Evolutionary conservation across 2,888 invertebrate genomes (phyloP), one percentile per base, ranked within the genome.

Genomic region (Stictocephala bisonia): DNA sequence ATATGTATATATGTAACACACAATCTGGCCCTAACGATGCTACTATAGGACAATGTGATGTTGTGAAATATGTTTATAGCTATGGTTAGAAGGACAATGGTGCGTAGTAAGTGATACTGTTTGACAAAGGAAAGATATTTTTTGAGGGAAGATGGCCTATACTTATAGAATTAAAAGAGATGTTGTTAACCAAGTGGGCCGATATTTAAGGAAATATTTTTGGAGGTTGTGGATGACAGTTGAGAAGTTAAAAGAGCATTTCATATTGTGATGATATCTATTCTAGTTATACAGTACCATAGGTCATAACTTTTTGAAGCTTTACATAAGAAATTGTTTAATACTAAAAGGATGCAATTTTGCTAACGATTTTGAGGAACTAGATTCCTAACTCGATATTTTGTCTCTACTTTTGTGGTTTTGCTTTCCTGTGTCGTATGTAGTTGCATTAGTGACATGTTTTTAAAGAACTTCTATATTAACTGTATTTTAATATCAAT

Each of bases 181-280:
- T 58, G 58, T 58, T 58, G 53, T 53, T 53, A 29, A 60, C 4
- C n/a, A 60, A 60, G 60, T 40, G 60, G 60, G 60, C 60, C 60
- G 60, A 60, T 60, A 60, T 40, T 40, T 70, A 41, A 70, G 70
- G 56, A 70, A 70, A 53, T 70, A 70, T 70, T 70, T 70, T 70
- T 70, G 58, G 68, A 68, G 73, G 73, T 73, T 68, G 68, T 73
- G 73, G 73, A 68, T 73, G 35, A 68, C 68, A 40, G 40, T 70
- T 70, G 41, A 53, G 56, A 56, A 53, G 56, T 56, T 70, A 70
- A n/a, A 70, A 56, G 56, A 70, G 56, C 70, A 73, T 73, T 72
- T 72, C 72, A 72, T 72, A 72, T 72, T 72, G 72, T 73, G 64
- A 73, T 69, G 60, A 73, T 70, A 73, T 60, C 73, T 70, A 73